A percentile compares a stretch with the other conserved stretches of the same genome.
These are phyloP conservation scores for Chloromyia formosa DNA, from an alignment of 2,888 invertebrate genomes.

Conservation along the genomic window DNA sequence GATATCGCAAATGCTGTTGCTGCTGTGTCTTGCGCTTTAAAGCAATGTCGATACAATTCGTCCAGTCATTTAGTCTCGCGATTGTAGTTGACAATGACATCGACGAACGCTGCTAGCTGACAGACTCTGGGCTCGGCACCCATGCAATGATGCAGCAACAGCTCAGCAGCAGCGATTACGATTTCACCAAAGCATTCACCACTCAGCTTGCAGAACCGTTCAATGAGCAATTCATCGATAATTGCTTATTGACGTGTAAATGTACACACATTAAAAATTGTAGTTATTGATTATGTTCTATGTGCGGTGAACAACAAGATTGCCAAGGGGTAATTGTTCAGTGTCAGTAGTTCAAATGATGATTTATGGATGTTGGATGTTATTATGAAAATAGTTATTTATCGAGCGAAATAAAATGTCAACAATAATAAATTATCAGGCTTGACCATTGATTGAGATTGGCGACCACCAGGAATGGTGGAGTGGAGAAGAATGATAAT, in stretches of 20 bases:
- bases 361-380: conserved; percentile 13
- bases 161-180: neutral
- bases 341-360: conserved; percentile 35
- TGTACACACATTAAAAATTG: conserved; percentile 38
- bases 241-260: conserved; percentile 41
- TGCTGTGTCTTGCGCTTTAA: too few relatives aligned
- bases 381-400: conserved; percentile 31
- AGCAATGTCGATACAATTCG: conserved; percentile 23
- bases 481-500: too few relatives aligned
- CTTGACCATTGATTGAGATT: neutral
- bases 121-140: neutral
- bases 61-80: neutral
- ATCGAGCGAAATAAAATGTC: conserved; percentile 38
- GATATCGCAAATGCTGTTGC: too few relatives aligned
- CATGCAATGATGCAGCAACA: too few relatives aligned
- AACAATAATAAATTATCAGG: conserved; percentile 29
- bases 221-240: conserved; percentile 27
- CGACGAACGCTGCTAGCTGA: conserved; percentile 14
- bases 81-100: conserved; percentile 30
- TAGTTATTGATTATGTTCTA: conserved; percentile 27
- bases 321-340: conserved; percentile 24
- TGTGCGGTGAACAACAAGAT: conserved; percentile 6
- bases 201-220: neutral
- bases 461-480: conserved; percentile 22
- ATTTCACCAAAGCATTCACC: conserved; percentile 14